Conservation (phyloP, 2,113 vertebrate species). For the Hydrochoerus hydrochaeris region DNA sequence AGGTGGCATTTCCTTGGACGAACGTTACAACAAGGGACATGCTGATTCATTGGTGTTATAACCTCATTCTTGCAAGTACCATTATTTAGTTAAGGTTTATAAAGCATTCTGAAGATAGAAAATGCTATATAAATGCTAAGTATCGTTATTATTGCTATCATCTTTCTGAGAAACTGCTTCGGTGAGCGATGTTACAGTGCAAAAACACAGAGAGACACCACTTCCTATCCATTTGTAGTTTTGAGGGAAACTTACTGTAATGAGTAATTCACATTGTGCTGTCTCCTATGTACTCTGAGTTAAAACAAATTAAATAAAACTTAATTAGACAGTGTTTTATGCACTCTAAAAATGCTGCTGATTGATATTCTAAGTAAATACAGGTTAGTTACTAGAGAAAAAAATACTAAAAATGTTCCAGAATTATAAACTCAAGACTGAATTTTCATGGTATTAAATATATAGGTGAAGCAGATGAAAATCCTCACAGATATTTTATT, state of each 20-base stretch:
- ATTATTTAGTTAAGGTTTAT: conserved; percentile 71
- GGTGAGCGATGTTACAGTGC: neutral
- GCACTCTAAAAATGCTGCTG: conserved; percentile 83
- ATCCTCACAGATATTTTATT: neutral
- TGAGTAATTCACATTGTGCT: conserved; percentile 80
- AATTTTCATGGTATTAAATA: conserved; percentile 53
- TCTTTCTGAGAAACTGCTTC: conserved; percentile 57
- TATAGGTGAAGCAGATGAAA: conserved; percentile 47
- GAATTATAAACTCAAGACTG: conserved; percentile 69
- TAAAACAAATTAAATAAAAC: conserved; percentile 87
- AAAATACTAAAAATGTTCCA: conserved; percentile 77
- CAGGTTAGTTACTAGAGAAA: conserved; percentile 81
- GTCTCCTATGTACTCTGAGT: conserved; percentile 81
- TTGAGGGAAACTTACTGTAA: conserved; percentile 63
- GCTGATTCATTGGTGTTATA: conserved; percentile 66
- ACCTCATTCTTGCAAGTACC: conserved; percentile 65
- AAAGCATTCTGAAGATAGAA: conserved; percentile 67
- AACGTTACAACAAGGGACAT: conserved; percentile 20
- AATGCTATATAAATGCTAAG: conserved; percentile 66
- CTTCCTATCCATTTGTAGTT: conserved; percentile 50
- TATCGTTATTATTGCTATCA: conserved; percentile 24
- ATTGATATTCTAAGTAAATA: conserved; percentile 84
- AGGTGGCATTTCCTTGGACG: conserved; percentile 62
- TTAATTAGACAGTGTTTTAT: conserved; percentile 86
- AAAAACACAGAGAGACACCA: conserved; percentile 28